Conservation (phyloP, 2,113 vertebrate species). For the Erpornis zantholeuca region DNA sequence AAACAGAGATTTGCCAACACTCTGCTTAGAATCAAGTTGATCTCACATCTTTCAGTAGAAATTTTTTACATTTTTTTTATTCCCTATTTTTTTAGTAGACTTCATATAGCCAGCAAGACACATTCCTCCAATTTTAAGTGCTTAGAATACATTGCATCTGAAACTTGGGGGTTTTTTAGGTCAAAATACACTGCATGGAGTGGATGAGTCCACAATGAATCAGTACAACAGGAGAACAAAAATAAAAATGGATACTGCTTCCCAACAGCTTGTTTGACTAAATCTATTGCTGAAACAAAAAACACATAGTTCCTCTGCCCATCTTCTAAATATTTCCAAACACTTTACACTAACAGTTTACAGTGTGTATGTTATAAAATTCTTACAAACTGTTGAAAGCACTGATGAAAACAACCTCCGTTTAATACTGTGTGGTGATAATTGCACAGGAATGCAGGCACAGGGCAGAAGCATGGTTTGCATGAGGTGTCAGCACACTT, state of each 20-base stretch:
- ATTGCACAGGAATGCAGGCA: neutral
- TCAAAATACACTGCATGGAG: neutral
- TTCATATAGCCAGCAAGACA: neutral
- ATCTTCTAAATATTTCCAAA: neutral
- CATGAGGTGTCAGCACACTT: neutral
- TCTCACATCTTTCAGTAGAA: neutral
- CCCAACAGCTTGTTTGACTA: neutral
- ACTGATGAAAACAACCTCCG: neutral
- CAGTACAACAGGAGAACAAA: neutral
- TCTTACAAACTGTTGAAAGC: neutral
- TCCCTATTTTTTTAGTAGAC: neutral
- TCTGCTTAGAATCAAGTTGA: neutral
- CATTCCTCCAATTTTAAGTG: neutral
- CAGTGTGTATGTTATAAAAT: neutral
- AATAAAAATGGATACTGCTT: neutral
- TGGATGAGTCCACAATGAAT: neutral
- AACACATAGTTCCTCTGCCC: neutral
- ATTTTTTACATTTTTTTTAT: neutral
- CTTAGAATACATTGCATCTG: neutral
- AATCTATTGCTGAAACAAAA: constrained; percentile 1
- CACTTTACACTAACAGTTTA: neutral
- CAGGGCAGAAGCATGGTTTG: neutral
- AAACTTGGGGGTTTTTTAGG: neutral
- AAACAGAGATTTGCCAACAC: neutral
- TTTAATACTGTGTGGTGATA: neutral